These are phyloP conservation scores for Agrochola circellaris DNA, from an alignment of 2,888 invertebrate species.

Conservation along the genomic window DNA sequence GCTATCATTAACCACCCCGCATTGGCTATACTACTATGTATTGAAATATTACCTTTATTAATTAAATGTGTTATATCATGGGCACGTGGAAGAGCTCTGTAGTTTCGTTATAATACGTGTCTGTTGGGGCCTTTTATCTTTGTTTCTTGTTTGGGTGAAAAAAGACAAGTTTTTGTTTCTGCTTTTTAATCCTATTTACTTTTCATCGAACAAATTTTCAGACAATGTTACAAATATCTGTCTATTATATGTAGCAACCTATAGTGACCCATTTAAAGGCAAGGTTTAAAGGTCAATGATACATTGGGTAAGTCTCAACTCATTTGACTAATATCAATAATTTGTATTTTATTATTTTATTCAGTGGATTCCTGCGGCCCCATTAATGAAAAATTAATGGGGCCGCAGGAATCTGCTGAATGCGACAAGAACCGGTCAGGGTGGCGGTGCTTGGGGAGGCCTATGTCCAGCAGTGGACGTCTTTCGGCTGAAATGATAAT, in stretches of 20 bases:
- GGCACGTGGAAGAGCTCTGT: conserved; percentile 32
- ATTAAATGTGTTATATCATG: conserved; percentile 62
- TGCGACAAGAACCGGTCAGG: background rate
- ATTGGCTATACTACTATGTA: conserved; percentile 64
- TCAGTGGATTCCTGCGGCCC: too few species aligned
- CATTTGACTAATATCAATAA: background rate
- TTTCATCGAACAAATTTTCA: background rate
- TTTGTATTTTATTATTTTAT: too few species aligned
- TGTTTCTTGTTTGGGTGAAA: background rate
- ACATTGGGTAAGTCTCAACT: background rate
- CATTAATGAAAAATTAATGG: too few species aligned
- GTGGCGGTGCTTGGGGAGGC: background rate
- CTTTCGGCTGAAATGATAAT: background rate
- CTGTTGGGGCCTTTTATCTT: background rate
- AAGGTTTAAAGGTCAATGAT: background rate
- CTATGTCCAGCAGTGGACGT: background rate
- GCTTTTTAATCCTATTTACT: background rate
- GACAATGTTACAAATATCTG: background rate
- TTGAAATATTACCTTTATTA: conserved; percentile 75
- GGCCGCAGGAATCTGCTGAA: background rate
- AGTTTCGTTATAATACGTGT: conserved; percentile 4
- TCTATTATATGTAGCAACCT: background rate
- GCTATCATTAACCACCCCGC: conserved; percentile 83
- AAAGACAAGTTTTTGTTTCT: too few species aligned
- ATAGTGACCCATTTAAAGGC: background rate